A percentile compares a stretch with the other conserved stretches of the same genome.
Conservation (phyloP, 2,797 vertebrate species). For the Mallotus villosus region DNA sequence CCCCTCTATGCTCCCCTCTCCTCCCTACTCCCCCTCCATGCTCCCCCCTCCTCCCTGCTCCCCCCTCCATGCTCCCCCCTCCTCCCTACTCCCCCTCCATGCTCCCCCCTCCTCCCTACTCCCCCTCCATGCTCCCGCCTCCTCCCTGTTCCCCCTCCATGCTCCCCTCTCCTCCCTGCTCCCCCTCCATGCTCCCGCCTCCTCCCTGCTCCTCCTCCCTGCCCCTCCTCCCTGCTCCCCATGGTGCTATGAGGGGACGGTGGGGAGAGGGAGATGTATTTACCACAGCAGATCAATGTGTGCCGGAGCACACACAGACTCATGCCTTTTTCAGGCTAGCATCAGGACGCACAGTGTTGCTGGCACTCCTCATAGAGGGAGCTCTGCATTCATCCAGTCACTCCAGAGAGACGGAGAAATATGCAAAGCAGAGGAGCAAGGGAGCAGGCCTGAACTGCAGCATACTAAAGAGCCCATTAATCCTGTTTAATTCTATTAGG, state of each 20-base stretch:
- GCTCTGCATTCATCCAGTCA: constrained; percentile 53
- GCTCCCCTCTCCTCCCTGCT: too few relatives aligned
- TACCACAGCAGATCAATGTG: constrained; percentile 13
- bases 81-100: neutral
- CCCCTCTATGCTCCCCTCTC: too few relatives aligned
- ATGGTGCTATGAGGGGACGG: constrained; percentile 31
- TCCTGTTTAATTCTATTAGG: constrained; percentile 75
- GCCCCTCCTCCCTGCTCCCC: constrained; percentile 33
- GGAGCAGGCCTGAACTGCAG: constrained; percentile 56
- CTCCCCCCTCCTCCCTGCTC: too few relatives aligned
- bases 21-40: too few relatives aligned
- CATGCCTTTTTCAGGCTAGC: constrained; percentile 57
- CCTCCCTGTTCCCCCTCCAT: neutral
- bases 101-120: neutral
- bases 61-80: too few relatives aligned
- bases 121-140: neutral
- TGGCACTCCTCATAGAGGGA: constrained; percentile 45
- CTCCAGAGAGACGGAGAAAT: constrained; percentile 65
- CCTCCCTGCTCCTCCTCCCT: neutral
- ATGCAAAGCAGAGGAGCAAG: constrained; percentile 49
- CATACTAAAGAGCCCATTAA: constrained; percentile 72
- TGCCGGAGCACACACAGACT: constrained; percentile 38
- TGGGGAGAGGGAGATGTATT: constrained; percentile 39
- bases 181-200: neutral
- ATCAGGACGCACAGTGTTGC: constrained; percentile 51